Base-by-base conservation (phyloP, 2,888 invertebrate species). In the Scrobipalpa atriplicella region DNA sequence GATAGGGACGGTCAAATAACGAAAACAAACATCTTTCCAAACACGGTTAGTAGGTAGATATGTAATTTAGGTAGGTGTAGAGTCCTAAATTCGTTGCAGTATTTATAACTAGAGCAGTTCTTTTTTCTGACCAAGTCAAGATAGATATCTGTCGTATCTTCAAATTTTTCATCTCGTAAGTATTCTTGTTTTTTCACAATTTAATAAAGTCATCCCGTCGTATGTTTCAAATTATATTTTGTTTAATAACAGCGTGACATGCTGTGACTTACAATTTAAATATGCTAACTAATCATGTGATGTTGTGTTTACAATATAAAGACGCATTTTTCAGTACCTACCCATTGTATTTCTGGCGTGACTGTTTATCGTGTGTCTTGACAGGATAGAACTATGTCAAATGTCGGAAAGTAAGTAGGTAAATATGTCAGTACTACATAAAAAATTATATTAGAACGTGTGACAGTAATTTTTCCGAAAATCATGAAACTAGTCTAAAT, bases 201-300 rank as follows among this genome's bases (percentile, higher is more conserved):
- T 16, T 1, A 16, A 47, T 16, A 1, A 47, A n/a, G 47, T 47
- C 47, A 47, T 47, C 16, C 16, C 16, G 7, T n/a, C 3, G 43
- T 13, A 43, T 43, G 43, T 43, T 43, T 43, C 10, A 3, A 13
- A 43, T 11, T 43, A 11, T 11, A 7, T 47, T 16, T 16, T 47
- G 47, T 47, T 47, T n/a, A 47, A 47, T 47, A n/a, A 47, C 47
- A 47, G 16, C 1, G 47, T 47, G 47, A 47, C 47, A 43, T 13
- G 43, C 13, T 43, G 10, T 43, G 43, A 43, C 43, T 43, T 43
- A 43, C 52, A 21, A 18, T 54, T 16, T 54, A 54, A 54, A 54
- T 54, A 54, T 21, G n/a, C 16, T n/a, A n/a, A n/a, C 29, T 18
- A 54, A 58, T n/a, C 58, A 36, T n/a, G 58, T 36, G 58, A 58